A percentile compares a stretch with the other conserved stretches of the same genome.
Evolutionary conservation across 2,113 vertebrate species (phyloP).

Genomic region (Paramisgurnus dabryanus): DNA sequence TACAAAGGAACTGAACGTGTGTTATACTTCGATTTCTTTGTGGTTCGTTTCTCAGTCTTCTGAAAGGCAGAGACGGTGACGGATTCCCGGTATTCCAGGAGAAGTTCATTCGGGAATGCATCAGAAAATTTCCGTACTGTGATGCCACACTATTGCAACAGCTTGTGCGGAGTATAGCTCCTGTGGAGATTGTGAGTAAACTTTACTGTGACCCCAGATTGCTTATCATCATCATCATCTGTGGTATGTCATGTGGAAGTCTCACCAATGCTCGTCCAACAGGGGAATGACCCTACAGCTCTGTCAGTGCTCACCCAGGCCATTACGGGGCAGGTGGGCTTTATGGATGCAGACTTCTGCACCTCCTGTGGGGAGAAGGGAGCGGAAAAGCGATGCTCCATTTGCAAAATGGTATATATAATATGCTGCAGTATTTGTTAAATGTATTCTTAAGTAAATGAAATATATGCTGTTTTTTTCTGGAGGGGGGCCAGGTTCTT

Average conservation of each 20-base stretch:
- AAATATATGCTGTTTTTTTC: too few species aligned
- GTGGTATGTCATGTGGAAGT: neutral
- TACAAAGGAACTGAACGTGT: too few species aligned
- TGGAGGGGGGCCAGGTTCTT: too few species aligned
- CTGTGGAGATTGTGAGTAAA: conserved; percentile 92
- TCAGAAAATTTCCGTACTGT: conserved; percentile 94
- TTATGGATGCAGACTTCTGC: conserved; percentile 96
- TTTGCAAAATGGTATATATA: conserved; percentile 98
- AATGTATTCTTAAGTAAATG: too few species aligned
- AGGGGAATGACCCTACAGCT: conserved; percentile 95
- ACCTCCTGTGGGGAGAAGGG: conserved; percentile 95
- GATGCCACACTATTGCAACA: conserved; percentile 95
- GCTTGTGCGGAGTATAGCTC: conserved; percentile 94
- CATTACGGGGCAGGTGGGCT: conserved; percentile 95
- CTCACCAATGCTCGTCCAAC: neutral
- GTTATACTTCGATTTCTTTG: too few species aligned
- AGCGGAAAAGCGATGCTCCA: conserved; percentile 91
- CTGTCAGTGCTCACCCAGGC: conserved; percentile 96
- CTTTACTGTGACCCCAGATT: neutral
- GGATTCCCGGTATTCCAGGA: conserved; percentile 93
- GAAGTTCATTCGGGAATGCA: conserved; percentile 91
- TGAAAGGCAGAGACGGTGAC: conserved; percentile 89
- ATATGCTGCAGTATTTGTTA: too few species aligned
- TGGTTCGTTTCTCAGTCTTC: conserved; percentile 60
- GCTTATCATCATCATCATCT: neutral